These are phyloP conservation scores for Diadumene lineata DNA, from an alignment of 92 coral and sea anemone genomes.

Conservation along the genomic window DNA sequence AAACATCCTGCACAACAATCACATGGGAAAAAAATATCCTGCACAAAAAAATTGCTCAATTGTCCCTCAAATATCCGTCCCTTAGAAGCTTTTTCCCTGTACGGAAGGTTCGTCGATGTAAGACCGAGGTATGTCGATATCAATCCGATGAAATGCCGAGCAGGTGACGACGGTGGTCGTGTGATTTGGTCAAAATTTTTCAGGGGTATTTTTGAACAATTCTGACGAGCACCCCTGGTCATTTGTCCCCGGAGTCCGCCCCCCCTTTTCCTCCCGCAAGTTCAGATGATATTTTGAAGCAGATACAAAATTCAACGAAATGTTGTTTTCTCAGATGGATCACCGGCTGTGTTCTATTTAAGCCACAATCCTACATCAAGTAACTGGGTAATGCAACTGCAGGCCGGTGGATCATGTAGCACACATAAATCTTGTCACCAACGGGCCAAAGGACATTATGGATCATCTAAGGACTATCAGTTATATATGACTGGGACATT, in stretches of 20 bases:
- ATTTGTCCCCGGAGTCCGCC: too few relatives aligned
- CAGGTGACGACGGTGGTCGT: neutral
- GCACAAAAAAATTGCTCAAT: too few relatives aligned
- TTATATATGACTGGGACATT: slow-evolving; percentile 78
- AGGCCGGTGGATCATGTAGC: slow-evolving; percentile 96
- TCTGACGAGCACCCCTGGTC: too few relatives aligned
- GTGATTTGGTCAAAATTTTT: neutral
- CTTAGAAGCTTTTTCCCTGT: too few relatives aligned
- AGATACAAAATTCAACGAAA: neutral
- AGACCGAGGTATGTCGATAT: neutral
- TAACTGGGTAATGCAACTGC: slow-evolving; percentile 93
- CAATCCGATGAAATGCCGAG: neutral
- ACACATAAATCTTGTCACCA: slow-evolving; percentile 64
- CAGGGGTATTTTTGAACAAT: too few relatives aligned
- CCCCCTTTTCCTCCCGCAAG: too few relatives aligned
- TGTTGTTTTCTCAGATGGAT: slow-evolving; percentile 72
- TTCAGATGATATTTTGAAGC: too few relatives aligned
- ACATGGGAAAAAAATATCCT: too few relatives aligned
- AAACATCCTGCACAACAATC: too few relatives aligned
- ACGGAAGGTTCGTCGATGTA: neutral
- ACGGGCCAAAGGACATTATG: slow-evolving; percentile 77
- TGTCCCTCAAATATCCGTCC: too few relatives aligned
- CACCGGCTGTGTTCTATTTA: slow-evolving; percentile 88
- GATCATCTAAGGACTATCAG: slow-evolving; percentile 78
- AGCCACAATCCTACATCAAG: slow-evolving; percentile 78